Evolutionary conservation across 1,140 invertebrate genomes (phyloP).

Genomic region (Proctacanthus coquilletti): DNA sequence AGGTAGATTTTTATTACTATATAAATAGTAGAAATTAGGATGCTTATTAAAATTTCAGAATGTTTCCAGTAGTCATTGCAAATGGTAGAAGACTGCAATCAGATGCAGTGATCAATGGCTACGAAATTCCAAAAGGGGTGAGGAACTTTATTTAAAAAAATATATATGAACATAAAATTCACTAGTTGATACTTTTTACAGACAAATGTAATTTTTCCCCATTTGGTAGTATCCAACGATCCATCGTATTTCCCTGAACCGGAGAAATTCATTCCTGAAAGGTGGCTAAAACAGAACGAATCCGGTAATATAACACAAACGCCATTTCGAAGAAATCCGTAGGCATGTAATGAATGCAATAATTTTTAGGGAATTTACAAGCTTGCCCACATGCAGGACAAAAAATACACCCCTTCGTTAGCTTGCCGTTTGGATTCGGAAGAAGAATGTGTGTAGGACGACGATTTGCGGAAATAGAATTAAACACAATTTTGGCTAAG

Average conservation of each 20-base stretch:
- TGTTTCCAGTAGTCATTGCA: conserved; percentile 77
- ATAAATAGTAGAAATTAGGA: background rate
- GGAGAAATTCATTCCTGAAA: conserved; percentile 52
- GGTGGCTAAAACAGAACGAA: conserved; percentile 45
- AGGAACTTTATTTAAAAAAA: too few relatives aligned
- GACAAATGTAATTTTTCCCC: conserved; percentile 67
- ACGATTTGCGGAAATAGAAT: conserved; percentile 64
- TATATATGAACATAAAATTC: too few relatives aligned
- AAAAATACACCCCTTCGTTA: conserved; percentile 53
- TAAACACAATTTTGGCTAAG: conserved; percentile 51
- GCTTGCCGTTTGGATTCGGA: conserved; percentile 69
- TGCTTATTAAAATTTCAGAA: too few relatives aligned
- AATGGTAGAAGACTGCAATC: conserved; percentile 65
- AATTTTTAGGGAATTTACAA: background rate
- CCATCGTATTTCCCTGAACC: conserved; percentile 53
- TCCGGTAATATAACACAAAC: conserved; percentile 3
- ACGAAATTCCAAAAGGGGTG: conserved; percentile 77
- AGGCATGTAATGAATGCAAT: background rate
- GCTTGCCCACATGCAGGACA: conserved; percentile 24
- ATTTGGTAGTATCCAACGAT: conserved; percentile 61
- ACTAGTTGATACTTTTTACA: conserved; percentile 34
- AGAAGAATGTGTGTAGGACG: conserved; percentile 65
- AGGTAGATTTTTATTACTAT: conserved; percentile 37
- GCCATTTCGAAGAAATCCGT: background rate
- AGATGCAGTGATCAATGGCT: conserved; percentile 65